Percentiles rank a stretch among this genome's conserved stretches.
phyloP scores from a whole-genome alignment of 2,797 vertebrate genomes.

The Eulemur albifrons region DNA sequence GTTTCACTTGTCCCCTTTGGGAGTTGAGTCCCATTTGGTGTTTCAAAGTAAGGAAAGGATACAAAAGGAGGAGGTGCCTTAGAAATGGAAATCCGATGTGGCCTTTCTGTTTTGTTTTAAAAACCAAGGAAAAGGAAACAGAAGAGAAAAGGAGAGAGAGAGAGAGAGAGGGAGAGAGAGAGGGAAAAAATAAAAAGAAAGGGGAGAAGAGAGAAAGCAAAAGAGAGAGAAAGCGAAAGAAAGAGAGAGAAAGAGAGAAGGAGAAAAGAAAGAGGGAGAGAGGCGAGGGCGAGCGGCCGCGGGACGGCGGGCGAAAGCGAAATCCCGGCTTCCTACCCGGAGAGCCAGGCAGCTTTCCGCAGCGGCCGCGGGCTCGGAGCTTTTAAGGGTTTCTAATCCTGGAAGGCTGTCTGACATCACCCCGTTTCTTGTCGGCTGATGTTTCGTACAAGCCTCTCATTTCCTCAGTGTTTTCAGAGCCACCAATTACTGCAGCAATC shows the following conservation, averaged over 20 bases:
- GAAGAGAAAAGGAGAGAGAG: too few relatives aligned
- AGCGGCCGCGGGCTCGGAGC: constrained; percentile 79
- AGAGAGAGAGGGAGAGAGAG: accelerated
- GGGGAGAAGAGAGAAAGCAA: accelerated
- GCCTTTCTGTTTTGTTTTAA: not conserved
- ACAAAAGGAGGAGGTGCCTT: not conserved
- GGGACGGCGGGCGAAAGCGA: not conserved
- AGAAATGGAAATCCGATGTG: not conserved
- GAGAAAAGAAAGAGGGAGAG: not conserved
- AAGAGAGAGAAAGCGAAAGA: not conserved
- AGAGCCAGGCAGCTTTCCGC: constrained; percentile 52
- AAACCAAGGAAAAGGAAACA: not conserved
- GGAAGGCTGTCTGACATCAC: constrained; percentile 94
- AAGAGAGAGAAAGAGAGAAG: not conserved
- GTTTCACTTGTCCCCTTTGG: not conserved
- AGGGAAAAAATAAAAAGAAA: too few relatives aligned
- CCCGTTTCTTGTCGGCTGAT: constrained; percentile 90
- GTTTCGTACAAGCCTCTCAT: constrained; percentile 92
- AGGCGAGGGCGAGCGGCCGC: not conserved
- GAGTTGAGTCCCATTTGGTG: not conserved
- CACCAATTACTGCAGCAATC: constrained; percentile 88
- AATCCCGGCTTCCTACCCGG: constrained; percentile 52
- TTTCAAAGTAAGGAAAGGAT: constrained; percentile 4
- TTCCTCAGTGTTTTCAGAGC: constrained; percentile 90
- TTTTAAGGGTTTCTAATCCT: constrained; percentile 99